Base-by-base conservation (phyloP, 2,113 vertebrate genomes). In the Semnornis frantzii region DNA sequence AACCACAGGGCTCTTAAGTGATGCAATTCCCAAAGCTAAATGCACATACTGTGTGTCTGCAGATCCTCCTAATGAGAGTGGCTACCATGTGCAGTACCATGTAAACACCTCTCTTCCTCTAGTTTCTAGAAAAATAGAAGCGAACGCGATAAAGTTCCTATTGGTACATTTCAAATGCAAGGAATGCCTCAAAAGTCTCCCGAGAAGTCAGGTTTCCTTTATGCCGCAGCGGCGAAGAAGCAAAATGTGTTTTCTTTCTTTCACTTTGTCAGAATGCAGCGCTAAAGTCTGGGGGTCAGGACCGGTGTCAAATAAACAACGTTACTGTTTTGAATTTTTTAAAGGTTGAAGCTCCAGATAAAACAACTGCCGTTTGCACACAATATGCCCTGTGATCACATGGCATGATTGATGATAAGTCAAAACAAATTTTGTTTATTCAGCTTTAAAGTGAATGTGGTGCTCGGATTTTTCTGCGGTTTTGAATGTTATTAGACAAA, bases 321-420 rank as follows among this genome's bases (percentile, higher is more conserved):
- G 97, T 98, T 96, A 97, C 97, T 98, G 97, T 98, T 98, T 98
- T 98, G 97, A 97, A 97, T 97, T 97, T 98, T 98, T 97, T 96
- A 97, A 97, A 97, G 96, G 96, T 97, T 95, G 80, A 92, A 96
- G 94, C 95, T 98, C 97, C 97, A 98, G 97, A 98, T 98, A 97
- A 98, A 98, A 98, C 97, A 97, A 97, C 96, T 93, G 96, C 96
- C 97, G 97, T 97, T 97, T 95, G 93, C 97, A 95, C 97, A 98
- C 97, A 97, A 97, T 97, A 97, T 97, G 93, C 97, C 97, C 96
- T 97, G 95, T 97, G 97, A 97, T 98, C 97, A 97, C 94, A 95
- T 97, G 97, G 95, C 96, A 96, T 97, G 98, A 98, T 96, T 98
- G 97, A 98, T 98, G 98, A 97, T 98, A 97, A 98, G 96, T 98